Evolutionary conservation across 2,113 vertebrate genomes (phyloP).

Genomic region (Rhombomys opimus): DNA sequence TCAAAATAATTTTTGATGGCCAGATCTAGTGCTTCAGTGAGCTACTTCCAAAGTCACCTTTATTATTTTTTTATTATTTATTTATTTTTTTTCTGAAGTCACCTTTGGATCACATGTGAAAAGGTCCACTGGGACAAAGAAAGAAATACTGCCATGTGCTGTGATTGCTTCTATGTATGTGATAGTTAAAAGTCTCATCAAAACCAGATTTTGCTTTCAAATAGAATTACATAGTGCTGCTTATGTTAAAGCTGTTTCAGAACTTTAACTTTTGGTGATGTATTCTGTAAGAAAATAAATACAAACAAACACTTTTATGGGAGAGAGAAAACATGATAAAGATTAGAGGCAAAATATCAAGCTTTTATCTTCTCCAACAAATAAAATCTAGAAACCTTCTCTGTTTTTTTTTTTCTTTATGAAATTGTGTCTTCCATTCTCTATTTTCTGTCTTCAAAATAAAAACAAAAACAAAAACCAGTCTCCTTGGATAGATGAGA

Average conservation of each 20-base stretch:
- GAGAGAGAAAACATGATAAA: not conserved
- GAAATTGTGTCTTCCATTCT: accelerated
- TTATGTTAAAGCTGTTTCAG: not conserved
- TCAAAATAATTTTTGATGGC: not conserved
- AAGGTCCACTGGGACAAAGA: not conserved
- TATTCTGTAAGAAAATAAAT: not conserved
- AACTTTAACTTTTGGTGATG: not conserved
- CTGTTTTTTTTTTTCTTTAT: not conserved
- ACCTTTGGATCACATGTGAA: not conserved
- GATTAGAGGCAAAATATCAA: not conserved
- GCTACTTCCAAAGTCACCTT: not conserved
- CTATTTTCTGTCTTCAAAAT: not conserved
- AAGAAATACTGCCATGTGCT: not conserved
- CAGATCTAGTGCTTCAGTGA: not conserved
- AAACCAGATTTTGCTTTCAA: not conserved
- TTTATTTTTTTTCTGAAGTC: too few species aligned
- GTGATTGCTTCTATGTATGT: not conserved
- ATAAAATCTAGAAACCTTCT: not conserved
- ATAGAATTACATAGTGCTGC: not conserved
- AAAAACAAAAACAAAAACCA: too few species aligned
- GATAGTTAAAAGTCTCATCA: not conserved
- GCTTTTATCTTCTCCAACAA: not conserved
- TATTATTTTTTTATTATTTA: too few species aligned
- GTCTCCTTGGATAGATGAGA: not conserved
- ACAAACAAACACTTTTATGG: not conserved